These are phyloP conservation scores for Porites cylindrica DNA, from an alignment of 92 coral and sea anemone species.

Conservation along the genomic window DNA sequence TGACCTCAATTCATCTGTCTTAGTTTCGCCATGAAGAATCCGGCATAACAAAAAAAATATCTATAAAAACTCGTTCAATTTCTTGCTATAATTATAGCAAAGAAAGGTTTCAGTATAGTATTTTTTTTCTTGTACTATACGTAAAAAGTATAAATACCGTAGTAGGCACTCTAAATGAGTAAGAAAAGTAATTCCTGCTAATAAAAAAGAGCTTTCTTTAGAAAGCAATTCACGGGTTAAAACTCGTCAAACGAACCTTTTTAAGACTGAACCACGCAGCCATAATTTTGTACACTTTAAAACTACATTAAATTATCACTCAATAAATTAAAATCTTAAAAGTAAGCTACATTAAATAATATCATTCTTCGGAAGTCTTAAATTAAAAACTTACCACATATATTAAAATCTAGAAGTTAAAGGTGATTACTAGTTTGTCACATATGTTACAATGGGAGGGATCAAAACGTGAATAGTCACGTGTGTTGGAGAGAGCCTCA, in stretches of 20 bases:
- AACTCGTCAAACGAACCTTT: neutral
- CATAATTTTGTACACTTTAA: conserved; percentile 1
- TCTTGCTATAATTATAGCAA: neutral
- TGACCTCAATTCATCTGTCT: neutral
- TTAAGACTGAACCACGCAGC: neutral
- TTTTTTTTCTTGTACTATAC: neutral
- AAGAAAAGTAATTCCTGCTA: neutral
- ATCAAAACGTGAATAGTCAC: neutral
- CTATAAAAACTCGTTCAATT: neutral
- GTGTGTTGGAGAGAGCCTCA: too few relatives aligned
- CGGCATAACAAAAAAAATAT: neutral
- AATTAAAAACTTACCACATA: conserved; percentile 22
- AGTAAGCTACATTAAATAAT: conserved; percentile 30
- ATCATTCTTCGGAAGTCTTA: conserved; percentile 19
- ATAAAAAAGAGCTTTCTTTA: neutral
- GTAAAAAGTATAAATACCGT: neutral
- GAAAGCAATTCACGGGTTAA: neutral
- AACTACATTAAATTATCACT: neutral
- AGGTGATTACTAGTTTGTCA: neutral
- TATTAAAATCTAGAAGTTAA: conserved; percentile 30
- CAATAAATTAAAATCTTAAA: conserved; percentile 33
- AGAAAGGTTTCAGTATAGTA: neutral
- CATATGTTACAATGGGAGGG: neutral
- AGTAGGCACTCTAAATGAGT: conserved; percentile 2
- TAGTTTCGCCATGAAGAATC: neutral